Base-by-base conservation (phyloP, 2,113 vertebrate species). In the Myiopsitta monachus region DNA sequence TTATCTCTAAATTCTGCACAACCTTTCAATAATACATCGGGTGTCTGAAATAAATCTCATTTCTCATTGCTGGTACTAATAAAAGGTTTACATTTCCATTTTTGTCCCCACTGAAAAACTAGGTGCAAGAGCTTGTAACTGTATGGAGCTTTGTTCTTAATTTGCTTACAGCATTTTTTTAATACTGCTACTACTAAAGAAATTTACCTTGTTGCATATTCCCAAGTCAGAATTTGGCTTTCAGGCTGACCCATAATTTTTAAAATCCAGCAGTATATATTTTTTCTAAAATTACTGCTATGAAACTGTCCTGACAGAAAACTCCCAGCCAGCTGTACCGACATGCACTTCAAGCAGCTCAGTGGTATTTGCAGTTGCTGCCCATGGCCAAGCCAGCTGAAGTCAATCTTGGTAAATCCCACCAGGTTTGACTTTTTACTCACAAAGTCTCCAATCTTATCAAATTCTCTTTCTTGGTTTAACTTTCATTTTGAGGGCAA, bases 21-120 rank as follows among this genome's bases (percentile, higher is more conserved):
- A 70, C 74, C 16, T 88, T 94, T 96, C 79, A 96, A 94, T 96
- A 96, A 96, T 94, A 87, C 17, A 94, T 94, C 66, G n/a, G 21
- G 64, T 49, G 41, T 67, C 69, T 83, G 78, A 90, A 96, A 90
- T 93, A 94, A 86, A 92, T 19, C 67, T 91, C 9, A 91, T 96
- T 90, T 86, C 66, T 95, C 83, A 73, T n/a, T 78, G 36, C 61
- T 52, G 83, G 14, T 83, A 23, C 57, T 91, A 92, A 90, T 79
- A 69, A 79, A 77, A 90, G 46, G 46, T 49, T 85, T 93, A 19
- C 33, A 80, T 83, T 75, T 70, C 44, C 30, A 24, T 51, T 85
- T 73, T 64, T 44, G 18, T 38, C 11, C 24, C 18, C 14, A 13
- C 22, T 78, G 15, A 94, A 87, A 90, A 62, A 61, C 51, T 61